phyloP scores from a whole-genome alignment of 1,140 invertebrate genomes.

The Arion vulgaris region DNA sequence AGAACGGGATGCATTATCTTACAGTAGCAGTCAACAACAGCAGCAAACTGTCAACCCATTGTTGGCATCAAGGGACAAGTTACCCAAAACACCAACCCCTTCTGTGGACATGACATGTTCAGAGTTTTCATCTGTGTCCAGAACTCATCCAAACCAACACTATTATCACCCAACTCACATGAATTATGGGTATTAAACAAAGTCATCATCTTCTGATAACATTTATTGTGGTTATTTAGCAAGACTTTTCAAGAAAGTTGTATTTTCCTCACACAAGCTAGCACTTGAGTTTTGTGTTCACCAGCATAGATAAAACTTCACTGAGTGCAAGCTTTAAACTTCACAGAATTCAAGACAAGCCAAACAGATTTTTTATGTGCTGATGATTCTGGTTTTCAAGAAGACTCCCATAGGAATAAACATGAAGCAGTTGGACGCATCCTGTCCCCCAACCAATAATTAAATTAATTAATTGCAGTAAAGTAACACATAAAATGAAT shows the following conservation, averaged over 20 bases:
- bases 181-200: slow-evolving; percentile 33
- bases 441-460: no score
- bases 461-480: no score
- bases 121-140: slow-evolving; percentile 67
- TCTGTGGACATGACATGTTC: slow-evolving; percentile 63
- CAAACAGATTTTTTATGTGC: no score
- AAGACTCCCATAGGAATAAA: no score
- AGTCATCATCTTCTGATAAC: not conserved
- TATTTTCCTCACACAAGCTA: not conserved
- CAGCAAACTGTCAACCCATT: slow-evolving; percentile 43
- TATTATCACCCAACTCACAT: slow-evolving; percentile 32
- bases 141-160: slow-evolving; percentile 47
- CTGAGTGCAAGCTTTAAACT: no score
- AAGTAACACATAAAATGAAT: no score
- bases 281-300: no score
- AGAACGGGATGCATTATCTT: slow-evolving; percentile 54
- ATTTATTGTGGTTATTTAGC: not conserved
- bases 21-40: slow-evolving; percentile 45
- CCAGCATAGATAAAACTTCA: no score
- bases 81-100: slow-evolving; percentile 54
- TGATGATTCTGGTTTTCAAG: no score
- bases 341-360: no score
- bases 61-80: slow-evolving; percentile 46
- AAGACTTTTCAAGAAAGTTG: no score
- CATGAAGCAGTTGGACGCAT: no score